Evolutionary conservation across 2,113 vertebrate genomes (phyloP).

Genomic region (Corythornis madagascariensis): DNA sequence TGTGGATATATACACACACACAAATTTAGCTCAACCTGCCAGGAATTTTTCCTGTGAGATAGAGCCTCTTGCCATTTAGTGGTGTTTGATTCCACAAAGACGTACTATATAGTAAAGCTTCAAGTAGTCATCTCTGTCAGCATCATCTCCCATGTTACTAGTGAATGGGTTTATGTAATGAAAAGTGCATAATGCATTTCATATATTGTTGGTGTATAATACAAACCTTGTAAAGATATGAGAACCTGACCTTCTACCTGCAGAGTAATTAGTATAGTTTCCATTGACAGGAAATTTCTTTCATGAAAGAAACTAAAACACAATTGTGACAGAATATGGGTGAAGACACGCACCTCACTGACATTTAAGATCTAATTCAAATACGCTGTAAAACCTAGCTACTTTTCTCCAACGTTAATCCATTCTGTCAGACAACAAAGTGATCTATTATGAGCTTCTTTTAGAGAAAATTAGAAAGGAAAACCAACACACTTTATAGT

Average conservation of each 20-base stretch:
- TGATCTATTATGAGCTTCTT: not conserved
- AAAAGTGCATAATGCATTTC: not conserved
- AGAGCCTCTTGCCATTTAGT: not conserved
- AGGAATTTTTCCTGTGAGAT: not conserved
- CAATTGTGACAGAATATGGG: not conserved
- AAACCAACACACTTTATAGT: not conserved
- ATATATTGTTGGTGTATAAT: not conserved
- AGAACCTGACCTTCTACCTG: not conserved
- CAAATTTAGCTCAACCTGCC: not conserved
- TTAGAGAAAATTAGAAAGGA: not conserved
- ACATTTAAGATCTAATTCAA: not conserved
- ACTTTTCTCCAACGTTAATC: not conserved
- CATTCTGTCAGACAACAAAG: not conserved
- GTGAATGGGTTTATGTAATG: not conserved
- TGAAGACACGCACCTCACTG: not conserved
- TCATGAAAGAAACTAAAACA: not conserved
- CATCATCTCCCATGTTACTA: not conserved
- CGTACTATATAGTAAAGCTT: not conserved
- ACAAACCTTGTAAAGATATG: not conserved
- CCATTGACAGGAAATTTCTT: not conserved
- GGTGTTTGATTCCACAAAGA: not conserved
- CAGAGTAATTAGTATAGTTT: not conserved
- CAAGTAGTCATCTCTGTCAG: not conserved
- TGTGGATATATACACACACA: no score
- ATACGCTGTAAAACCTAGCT: not conserved